Base-by-base conservation (phyloP, 2,113 vertebrate species). In the Strix aluco region DNA sequence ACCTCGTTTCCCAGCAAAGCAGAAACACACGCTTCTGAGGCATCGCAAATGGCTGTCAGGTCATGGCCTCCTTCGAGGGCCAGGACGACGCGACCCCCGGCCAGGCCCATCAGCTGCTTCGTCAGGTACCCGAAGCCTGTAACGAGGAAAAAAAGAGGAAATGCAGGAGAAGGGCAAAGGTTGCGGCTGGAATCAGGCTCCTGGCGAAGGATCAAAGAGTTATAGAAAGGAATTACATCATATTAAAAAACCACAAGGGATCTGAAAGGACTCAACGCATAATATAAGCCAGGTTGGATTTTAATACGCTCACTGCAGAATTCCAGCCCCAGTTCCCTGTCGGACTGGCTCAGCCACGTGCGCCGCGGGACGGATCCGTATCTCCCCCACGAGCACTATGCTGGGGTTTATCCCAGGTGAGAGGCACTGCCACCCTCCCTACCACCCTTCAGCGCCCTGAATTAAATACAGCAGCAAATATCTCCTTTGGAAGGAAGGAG, bases 61-160 rank as follows among this genome's bases (percentile, higher is more conserved):
- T 99, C 99, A 3, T 99, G 99, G 97, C 99, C 99, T 44, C 99
- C 99, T 97, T 99, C 99, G 3, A 99, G 98, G 70, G 99, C 99
- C 38, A 99, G 98, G 59, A 99, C 98, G 2, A 99, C 38, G 10
- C 99, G 99, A 75, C 99, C 99, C 69, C 99, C 99, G 6, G 99
- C 99, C 98, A 99, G 97, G 75, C 96, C 99, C 99, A 99, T 99
- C 97, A 99, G 99, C 97, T 99, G 99, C 98, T 99, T 99, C 55
- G 99, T 99, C 98, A 99, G 98, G 98, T 99, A 99, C 95, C 99
- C 99, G 5, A 99, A 99, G 97, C 99, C 99, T 99, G 98, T 67
- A 92, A 86, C 0, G 36, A 52, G 46, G 69, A 73, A 94, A 46
- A 46, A 96, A 94, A 98, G 79, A 94, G 97, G 96, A 97, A 97